Evolutionary conservation across 2,797 vertebrate species (phyloP).

Genomic region (Antrozous pallidus): DNA sequence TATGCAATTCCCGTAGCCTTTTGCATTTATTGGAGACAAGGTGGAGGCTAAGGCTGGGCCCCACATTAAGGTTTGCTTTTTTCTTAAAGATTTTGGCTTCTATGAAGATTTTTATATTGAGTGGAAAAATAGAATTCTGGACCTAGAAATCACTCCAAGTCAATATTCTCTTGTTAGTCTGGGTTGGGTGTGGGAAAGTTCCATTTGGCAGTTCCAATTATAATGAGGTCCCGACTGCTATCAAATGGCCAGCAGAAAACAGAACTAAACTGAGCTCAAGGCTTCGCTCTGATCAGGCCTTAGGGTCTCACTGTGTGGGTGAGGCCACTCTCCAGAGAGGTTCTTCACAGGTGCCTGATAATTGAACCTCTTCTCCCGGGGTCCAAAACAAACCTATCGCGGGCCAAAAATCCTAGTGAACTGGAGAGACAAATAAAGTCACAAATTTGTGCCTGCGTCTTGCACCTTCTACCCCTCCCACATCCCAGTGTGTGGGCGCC

Average conservation of each 20-base stretch:
- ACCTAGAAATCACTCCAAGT: conserved; percentile 69
- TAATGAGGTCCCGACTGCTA: neutral
- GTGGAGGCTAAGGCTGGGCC: neutral
- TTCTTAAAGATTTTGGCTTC: conserved; percentile 59
- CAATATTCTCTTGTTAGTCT: conserved; percentile 62
- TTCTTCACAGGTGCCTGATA: neutral
- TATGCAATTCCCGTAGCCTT: neutral
- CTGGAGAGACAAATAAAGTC: neutral
- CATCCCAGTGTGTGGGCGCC: neutral
- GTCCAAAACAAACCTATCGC: neutral
- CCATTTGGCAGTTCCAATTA: conserved; percentile 37
- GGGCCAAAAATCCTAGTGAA: neutral
- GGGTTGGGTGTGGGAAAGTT: conserved; percentile 58
- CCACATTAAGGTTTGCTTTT: conserved; percentile 52
- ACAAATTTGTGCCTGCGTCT: neutral
- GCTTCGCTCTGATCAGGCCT: conserved; percentile 20
- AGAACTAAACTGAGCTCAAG: neutral
- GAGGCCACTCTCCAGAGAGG: neutral
- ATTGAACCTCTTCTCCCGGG: neutral
- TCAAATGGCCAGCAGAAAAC: conserved; percentile 13
- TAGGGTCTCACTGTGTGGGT: neutral
- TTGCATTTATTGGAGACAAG: conserved; percentile 6
- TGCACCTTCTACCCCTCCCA: neutral
- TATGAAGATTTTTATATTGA: conserved; percentile 56
- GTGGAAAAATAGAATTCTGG: conserved; percentile 52